Percentiles rank a stretch among this genome's conserved stretches.
Conservation (phyloP, 2,888 invertebrate species). For the Harpalus rufipes region DNA sequence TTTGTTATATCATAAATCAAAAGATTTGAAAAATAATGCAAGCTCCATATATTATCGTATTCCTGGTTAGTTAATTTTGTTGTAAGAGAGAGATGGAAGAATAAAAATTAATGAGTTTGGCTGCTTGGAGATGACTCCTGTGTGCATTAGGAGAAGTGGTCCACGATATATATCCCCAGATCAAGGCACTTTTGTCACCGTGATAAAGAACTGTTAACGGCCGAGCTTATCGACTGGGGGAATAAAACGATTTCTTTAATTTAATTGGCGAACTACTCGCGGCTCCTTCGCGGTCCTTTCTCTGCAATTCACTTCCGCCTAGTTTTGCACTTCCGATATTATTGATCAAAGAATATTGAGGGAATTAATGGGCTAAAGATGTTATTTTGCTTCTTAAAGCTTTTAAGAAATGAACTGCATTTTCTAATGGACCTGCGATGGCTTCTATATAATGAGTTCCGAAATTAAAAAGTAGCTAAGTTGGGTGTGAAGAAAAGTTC, state of each 20-base stretch:
- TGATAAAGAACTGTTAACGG: constrained; percentile 66
- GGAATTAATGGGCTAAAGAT: constrained; percentile 39
- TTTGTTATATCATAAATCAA: constrained; percentile 44
- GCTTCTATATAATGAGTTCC: background rate
- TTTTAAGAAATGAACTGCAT: constrained; percentile 14
- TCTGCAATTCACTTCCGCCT: constrained; percentile 1
- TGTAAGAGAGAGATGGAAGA: constrained; percentile 40
- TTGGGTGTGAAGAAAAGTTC: background rate
- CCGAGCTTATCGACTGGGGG: constrained; percentile 60
- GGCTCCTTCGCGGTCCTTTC: constrained; percentile 1
- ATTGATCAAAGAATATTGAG: constrained; percentile 34
- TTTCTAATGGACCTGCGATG: background rate
- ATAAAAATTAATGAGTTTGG: constrained; percentile 63
- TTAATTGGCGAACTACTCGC: constrained; percentile 59
- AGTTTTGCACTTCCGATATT: constrained; percentile 32
- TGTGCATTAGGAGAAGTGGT: constrained; percentile 65
- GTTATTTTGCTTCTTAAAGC: constrained; percentile 16
- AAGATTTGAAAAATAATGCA: constrained; percentile 9
- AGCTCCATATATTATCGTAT: constrained; percentile 4
- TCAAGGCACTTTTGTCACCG: constrained; percentile 65
- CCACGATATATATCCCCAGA: constrained; percentile 60
- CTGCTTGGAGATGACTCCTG: constrained; percentile 54
- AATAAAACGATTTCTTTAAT: constrained; percentile 66
- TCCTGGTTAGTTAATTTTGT: constrained; percentile 59
- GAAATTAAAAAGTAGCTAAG: background rate